Evolutionary conservation across 2,888 invertebrate genomes (phyloP).

Genomic region (Pyrrhosoma nymphula): DNA sequence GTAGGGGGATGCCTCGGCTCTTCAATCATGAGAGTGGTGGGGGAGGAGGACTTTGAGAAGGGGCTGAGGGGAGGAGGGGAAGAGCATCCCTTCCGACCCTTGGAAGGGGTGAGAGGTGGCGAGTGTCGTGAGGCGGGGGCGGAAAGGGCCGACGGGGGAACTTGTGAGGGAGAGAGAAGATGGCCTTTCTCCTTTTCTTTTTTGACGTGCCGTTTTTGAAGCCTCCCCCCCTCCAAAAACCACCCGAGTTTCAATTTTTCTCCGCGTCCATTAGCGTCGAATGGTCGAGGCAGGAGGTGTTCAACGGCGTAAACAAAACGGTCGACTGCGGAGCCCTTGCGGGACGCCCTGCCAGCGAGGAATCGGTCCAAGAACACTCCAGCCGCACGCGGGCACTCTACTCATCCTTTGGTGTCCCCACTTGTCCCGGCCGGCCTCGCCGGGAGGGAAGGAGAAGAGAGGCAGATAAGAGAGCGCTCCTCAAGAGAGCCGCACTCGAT

Average conservation of each 20-base stretch:
- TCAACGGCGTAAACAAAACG: constrained; percentile 34
- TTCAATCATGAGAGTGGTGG: constrained; percentile 59
- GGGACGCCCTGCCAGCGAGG: neutral
- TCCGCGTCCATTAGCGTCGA: constrained; percentile 51
- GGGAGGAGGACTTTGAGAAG: constrained; percentile 75
- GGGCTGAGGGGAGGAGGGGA: neutral
- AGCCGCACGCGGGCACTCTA: neutral
- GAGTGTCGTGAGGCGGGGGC: neutral
- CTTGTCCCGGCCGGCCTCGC: no score
- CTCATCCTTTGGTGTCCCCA: neutral
- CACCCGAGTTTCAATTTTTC: constrained; percentile 60
- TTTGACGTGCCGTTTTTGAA: constrained; percentile 44
- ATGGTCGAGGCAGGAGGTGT: neutral
- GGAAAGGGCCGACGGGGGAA: neutral
- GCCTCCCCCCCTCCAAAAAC: constrained; percentile 16
- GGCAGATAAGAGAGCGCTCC: no score
- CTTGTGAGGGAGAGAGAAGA: neutral
- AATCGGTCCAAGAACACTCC: neutral
- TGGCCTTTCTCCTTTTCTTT: neutral
- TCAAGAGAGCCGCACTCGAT: no score
- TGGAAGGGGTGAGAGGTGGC: neutral
- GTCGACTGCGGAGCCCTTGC: neutral
- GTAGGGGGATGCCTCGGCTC: constrained; percentile 62
- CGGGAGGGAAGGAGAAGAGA: neutral
- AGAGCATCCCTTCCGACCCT: no score